Evolutionary conservation across 1,140 invertebrate genomes (phyloP).

Genomic region (Ceratosolen fusciceps): DNA sequence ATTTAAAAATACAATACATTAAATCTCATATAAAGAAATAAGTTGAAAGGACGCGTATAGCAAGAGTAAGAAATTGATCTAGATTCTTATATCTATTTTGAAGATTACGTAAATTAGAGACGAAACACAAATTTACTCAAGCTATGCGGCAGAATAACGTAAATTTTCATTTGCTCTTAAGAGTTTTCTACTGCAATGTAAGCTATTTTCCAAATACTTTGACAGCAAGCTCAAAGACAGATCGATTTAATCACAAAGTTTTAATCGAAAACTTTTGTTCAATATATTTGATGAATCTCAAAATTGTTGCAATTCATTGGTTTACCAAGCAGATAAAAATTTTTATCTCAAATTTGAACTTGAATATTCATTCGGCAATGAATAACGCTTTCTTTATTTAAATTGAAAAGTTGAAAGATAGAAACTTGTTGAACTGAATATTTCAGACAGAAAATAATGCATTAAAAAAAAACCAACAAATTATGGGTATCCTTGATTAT

Average conservation of each 20-base stretch:
- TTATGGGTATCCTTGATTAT: no score
- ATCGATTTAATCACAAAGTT: constrained; percentile 46
- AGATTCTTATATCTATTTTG: constrained; percentile 11
- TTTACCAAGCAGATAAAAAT: no score
- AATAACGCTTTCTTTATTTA: no score
- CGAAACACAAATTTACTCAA: background rate
- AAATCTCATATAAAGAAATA: no score
- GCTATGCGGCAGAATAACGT: background rate
- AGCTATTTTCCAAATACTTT: constrained; percentile 23
- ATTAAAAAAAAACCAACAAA: no score
- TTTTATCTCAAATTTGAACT: no score
- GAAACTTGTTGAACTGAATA: no score
- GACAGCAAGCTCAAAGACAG: constrained; percentile 6
- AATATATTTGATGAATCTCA: constrained; percentile 30
- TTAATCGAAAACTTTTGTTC: constrained; percentile 39
- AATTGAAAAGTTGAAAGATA: no score
- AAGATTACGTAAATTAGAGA: background rate
- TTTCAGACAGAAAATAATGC: no score
- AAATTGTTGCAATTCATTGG: background rate
- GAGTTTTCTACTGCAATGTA: constrained; percentile 12
- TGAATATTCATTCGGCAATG: no score
- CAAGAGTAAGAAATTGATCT: no score
- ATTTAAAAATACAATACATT: no score
- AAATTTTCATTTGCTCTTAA: constrained; percentile 15
- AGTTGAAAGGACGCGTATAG: background rate